Conservation (phyloP, 1,140 invertebrate species). For the Cherax quadricarinatus region DNA sequence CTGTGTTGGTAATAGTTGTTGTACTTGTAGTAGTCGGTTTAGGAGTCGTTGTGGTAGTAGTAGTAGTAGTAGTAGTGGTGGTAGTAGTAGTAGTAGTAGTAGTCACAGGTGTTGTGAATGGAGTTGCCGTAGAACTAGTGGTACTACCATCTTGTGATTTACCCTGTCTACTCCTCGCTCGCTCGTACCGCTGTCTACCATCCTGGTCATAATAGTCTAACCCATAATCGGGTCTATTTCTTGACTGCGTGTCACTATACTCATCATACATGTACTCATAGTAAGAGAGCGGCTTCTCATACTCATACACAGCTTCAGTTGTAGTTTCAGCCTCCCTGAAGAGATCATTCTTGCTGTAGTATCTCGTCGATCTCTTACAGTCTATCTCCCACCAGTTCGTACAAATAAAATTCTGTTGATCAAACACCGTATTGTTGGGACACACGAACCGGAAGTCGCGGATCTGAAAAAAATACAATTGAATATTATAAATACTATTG, state of each 20-base stretch:
- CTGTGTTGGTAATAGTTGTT: conserved; percentile 26
- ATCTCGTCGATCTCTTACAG: conserved; percentile 87
- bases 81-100: conserved; percentile 53
- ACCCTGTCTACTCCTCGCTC: conserved; percentile 35
- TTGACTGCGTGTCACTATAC: conserved; percentile 55
- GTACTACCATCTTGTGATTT: conserved; percentile 38
- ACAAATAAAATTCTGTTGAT: conserved; percentile 94
- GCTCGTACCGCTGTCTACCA: conserved; percentile 23
- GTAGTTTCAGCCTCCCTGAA: conserved; percentile 57
- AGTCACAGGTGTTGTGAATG: background rate
- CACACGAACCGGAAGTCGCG: conserved; percentile 91
- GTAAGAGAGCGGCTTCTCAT: conserved; percentile 30
- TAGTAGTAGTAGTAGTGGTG: conserved; percentile 63
- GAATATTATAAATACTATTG: background rate
- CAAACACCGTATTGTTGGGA: conserved; percentile 93
- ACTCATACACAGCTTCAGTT: conserved; percentile 55
- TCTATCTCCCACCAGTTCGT: conserved; percentile 93
- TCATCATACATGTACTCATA: conserved; percentile 71
- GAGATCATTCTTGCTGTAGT: conserved; percentile 84
- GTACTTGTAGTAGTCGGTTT: conserved; percentile 30
- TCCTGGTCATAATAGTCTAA: conserved; percentile 43
- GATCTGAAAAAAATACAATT: conserved; percentile 78
- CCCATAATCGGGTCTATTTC: conserved; percentile 27
- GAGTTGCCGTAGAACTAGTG: conserved; percentile 8
- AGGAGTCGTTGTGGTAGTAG: conserved; percentile 23